These are phyloP conservation scores for Saguinus midas DNA, from an alignment of 2,113 vertebrate genomes.

Conservation along the genomic window DNA sequence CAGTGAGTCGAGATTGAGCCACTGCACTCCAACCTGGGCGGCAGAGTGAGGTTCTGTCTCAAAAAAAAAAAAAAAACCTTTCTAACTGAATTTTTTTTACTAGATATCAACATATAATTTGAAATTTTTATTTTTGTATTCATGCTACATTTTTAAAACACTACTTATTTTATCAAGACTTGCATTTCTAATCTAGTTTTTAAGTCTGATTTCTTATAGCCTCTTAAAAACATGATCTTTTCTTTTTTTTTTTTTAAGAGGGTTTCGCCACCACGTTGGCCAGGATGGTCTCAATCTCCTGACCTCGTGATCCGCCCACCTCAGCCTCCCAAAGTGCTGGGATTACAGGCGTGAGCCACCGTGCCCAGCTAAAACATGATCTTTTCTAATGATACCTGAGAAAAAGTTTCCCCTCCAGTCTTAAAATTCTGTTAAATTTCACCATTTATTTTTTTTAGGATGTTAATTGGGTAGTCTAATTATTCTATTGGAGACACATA, in stretches of 20 bases:
- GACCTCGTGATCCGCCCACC: too few species aligned
- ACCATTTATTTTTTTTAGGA: neutral
- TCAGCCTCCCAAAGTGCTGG: too few species aligned
- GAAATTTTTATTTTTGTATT: neutral
- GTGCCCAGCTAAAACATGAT: neutral
- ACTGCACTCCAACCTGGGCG: too few species aligned
- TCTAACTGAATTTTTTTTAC: neutral
- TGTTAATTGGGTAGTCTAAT: neutral
- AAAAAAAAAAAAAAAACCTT: neutral
- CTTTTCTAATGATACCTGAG: conserved; percentile 24
- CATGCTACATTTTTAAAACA: neutral
- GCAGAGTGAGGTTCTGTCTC: too few species aligned
- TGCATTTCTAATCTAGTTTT: conserved; percentile 38
- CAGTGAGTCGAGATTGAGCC: too few species aligned
- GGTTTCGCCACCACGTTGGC: too few species aligned
- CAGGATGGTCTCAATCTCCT: too few species aligned
- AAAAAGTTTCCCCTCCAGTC: neutral
- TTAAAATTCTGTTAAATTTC: conserved; percentile 17
- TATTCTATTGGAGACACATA: neutral
- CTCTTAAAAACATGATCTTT: neutral
- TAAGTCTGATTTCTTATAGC: neutral
- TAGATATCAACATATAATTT: conserved; percentile 6
- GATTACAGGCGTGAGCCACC: too few species aligned
- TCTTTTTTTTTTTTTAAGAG: neutral
- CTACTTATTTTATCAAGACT: neutral